phyloP scores from a whole-genome alignment of 1,140 invertebrate species.

The Trichonephila clavipes region DNA sequence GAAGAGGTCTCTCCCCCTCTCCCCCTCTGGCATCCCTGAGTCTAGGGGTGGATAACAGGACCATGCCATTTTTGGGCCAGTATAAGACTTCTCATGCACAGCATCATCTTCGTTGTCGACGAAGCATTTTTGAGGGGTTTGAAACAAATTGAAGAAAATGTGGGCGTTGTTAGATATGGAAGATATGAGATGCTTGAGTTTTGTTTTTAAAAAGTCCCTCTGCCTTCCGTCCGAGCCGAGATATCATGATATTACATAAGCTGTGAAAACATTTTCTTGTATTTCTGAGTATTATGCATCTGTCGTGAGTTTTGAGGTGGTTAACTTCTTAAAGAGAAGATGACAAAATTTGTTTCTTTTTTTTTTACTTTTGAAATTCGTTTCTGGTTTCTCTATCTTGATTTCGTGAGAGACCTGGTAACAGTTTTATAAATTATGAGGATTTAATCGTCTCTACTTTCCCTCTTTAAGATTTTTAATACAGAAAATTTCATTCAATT shows the following conservation, averaged over 20 bases:
- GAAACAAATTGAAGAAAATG: conserved; percentile 31
- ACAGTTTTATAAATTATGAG: neutral
- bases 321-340: neutral
- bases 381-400: neutral
- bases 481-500: no score
- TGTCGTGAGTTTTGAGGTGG: neutral
- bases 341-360: neutral
- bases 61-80: conserved; percentile 74
- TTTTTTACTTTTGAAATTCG: neutral
- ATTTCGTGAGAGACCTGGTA: neutral
- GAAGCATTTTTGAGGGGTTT: conserved; percentile 49
- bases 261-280: conserved; percentile 1
- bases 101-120: conserved; percentile 43
- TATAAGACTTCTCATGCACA: conserved; percentile 65
- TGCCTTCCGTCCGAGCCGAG: neutral
- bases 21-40: neutral
- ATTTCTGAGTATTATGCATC: neutral
- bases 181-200: neutral
- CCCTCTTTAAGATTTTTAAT: no score
- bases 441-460: neutral
- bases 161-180: neutral
- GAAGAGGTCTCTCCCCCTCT: neutral
- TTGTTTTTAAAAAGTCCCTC: neutral
- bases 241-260: conserved; percentile 20
- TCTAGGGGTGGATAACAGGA: conserved; percentile 40